Evolutionary conservation across 2,888 invertebrate genomes (phyloP).

Genomic region (Lacanobia oleracea): DNA sequence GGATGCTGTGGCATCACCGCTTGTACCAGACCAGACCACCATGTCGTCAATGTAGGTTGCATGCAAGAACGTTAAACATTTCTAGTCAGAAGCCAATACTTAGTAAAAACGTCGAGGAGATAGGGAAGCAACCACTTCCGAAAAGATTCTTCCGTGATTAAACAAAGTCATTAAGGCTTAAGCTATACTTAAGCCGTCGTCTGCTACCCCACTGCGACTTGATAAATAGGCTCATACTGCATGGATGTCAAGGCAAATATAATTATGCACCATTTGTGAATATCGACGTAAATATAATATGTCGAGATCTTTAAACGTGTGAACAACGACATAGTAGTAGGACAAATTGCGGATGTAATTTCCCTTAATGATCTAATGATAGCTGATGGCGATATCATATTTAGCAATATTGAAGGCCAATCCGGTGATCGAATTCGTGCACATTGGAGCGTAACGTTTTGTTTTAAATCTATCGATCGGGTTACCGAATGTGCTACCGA

Average conservation of each 20-base stretch:
- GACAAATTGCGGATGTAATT: conserved; percentile 63
- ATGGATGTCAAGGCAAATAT: conserved; percentile 31
- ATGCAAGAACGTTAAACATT: neutral
- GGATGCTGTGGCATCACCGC: conserved; percentile 17
- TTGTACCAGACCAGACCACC: neutral
- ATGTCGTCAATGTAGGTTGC: neutral
- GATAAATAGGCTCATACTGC: conserved; percentile 23
- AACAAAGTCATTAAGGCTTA: conserved; percentile 10
- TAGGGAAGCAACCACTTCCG: conserved; percentile 25
- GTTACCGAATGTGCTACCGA: conserved; percentile 39
- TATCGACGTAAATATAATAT: conserved; percentile 48
- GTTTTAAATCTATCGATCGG: conserved; percentile 49
- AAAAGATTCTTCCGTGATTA: conserved; percentile 12
- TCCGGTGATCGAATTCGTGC: conserved; percentile 63
- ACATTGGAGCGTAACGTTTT: conserved; percentile 55
- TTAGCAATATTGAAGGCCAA: conserved; percentile 65
- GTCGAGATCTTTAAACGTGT: conserved; percentile 42
- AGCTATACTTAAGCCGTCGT: conserved; percentile 3
- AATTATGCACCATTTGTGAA: conserved; percentile 21
- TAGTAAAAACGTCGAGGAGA: conserved; percentile 16
- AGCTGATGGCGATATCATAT: conserved; percentile 60
- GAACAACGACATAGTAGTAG: conserved; percentile 36
- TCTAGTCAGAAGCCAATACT: neutral
- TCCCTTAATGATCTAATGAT: conserved; percentile 55
- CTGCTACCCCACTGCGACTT: neutral